Base-by-base conservation (phyloP, 2,888 invertebrate species). In the Hydropsyche betteni region DNA sequence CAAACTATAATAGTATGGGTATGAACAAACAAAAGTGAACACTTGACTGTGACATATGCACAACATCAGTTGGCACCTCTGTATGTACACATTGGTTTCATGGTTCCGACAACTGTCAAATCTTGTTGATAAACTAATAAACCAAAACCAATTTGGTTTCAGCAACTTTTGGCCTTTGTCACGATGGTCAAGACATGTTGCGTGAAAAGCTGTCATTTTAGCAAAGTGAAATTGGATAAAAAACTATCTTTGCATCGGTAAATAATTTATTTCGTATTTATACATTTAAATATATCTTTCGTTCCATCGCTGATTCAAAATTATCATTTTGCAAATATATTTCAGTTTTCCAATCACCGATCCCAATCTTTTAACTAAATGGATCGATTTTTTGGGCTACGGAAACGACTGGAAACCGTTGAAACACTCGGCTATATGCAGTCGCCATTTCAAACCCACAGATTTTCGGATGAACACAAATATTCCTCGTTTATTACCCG, bases 361-460 rank as follows among this genome's bases (percentile, higher is more conserved):
- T 14, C 81, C 81, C 61, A 81, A 83, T 69, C 74, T 85, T 34
- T 76, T 85, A 3, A 79, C 81, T 6, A 81, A 83, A 79, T 85
- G 85, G 85, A 81, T 83, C 69, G 81, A 83, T 7, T 85, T 85
- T 71, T 82, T 83, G 0, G 82, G 81, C 64, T 83, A 85, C 7
- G 83, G 81, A 6, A 77, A 80, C 0, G 79, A 81, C 16, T 85
- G 85, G 85, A 82, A 82, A 75, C 85, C 85, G 4, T 83, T 83
- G 0, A 82, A 83, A 71, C 85, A 85, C 84, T 84, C 84, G 70
- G 82, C 85, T 0, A 81, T 85, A 5, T 85, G 85, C 78, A 84
- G 85, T 78, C 82, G 83, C 0, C 85, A 85, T 74, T 85, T 85
- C 77, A 69, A 79, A 0, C 81, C 82, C 2, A 79, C 81, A 0